These are phyloP conservation scores for Psylliodes chrysocephalus DNA, from an alignment of 2,888 invertebrate genomes.

Conservation along the genomic window DNA sequence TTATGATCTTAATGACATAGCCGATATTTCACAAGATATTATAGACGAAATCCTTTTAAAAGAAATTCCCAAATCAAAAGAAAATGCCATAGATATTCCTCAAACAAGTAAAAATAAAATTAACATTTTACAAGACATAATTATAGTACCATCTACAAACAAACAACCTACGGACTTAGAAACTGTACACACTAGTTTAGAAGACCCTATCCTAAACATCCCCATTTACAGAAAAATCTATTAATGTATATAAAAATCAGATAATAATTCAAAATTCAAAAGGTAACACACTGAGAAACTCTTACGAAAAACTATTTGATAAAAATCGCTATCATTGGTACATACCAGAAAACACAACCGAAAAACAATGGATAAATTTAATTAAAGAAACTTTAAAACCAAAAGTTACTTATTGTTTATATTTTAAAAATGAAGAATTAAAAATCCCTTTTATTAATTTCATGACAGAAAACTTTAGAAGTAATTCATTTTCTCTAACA, in stretches of 20 bases:
- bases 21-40: too few relatives aligned
- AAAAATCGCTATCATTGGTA: neutral
- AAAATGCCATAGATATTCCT: too few relatives aligned
- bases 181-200: conserved; percentile 5
- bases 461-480: neutral
- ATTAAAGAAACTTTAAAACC: neutral
- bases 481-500: conserved; percentile 4
- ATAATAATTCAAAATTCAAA: conserved; percentile 7
- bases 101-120: too few relatives aligned
- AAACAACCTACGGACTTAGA: conserved; percentile 9
- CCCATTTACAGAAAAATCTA: neutral
- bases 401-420: neutral
- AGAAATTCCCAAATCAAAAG: too few relatives aligned
- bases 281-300: too few relatives aligned
- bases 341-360: too few relatives aligned
- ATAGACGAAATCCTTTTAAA: too few relatives aligned
- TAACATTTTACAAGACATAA: too few relatives aligned
- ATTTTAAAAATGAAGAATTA: neutral
- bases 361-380: neutral
- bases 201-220: neutral
- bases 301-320: too few relatives aligned
- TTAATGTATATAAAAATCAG: conserved; percentile 10
- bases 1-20: too few relatives aligned
- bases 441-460: neutral
- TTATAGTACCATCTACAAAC: too few relatives aligned